Percentiles rank a stretch among this genome's conserved stretches.
Conservation (phyloP, 1,140 invertebrate genomes). For the Dinothrombium tinctorium region DNA sequence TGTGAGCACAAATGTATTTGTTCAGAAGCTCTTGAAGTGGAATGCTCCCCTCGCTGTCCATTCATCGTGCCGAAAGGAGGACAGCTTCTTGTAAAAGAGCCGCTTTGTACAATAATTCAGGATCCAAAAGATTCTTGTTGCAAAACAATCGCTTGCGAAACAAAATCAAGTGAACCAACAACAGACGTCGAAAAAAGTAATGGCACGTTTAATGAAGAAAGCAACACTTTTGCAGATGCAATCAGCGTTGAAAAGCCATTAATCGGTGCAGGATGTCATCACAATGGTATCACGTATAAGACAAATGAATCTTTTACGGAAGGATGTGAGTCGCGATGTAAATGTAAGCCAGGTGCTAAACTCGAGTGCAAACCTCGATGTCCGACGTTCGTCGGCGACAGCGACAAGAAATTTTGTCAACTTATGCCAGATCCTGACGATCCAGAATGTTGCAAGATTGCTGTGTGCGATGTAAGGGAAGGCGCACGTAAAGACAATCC, state of each 20-base stretch:
- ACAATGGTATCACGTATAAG: constrained; percentile 17
- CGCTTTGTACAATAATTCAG: constrained; percentile 12
- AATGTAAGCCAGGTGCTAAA: constrained; percentile 17
- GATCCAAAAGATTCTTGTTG: constrained; percentile 48
- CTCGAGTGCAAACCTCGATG: constrained; percentile 17
- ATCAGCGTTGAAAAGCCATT: background rate
- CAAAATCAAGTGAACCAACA: constrained; percentile 26
- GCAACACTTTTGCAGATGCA: background rate
- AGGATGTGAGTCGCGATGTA: constrained; percentile 20
- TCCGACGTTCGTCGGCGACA: constrained; percentile 5
- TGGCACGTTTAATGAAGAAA: background rate
- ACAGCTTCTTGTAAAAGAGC: background rate
- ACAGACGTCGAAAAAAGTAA: background rate
- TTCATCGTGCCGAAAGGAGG: constrained; percentile 7
- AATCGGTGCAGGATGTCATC: constrained; percentile 16
- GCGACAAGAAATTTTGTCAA: constrained; percentile 11
- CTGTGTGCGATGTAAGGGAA: constrained; percentile 18
- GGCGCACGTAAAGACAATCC: constrained; percentile 5
- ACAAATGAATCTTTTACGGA: constrained; percentile 17
- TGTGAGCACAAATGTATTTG: constrained; percentile 55
- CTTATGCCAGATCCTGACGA: constrained; percentile 17
- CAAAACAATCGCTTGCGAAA: constrained; percentile 51
- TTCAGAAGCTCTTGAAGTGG: constrained; percentile 37
- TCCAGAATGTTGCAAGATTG: constrained; percentile 21
- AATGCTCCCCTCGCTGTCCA: constrained; percentile 38